Evolutionary conservation across 2,797 vertebrate genomes (phyloP), one percentile per base, ranked within the genome.

Genomic region (Coreius guichenoti): DNA sequence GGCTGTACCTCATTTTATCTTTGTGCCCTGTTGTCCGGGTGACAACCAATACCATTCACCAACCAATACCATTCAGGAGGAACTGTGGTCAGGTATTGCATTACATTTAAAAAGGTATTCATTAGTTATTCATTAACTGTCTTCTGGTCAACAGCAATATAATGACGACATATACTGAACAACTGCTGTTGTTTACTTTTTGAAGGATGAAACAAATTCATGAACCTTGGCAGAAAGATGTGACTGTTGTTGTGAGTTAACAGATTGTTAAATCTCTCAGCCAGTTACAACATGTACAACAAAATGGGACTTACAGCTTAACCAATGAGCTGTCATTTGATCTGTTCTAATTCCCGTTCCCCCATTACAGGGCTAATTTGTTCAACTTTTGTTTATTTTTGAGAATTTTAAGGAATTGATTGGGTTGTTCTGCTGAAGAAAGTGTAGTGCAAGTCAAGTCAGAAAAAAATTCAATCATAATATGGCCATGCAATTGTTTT

Each of bases 91-190:
- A 58, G 81, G 43, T 88, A 49, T 88, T 58, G 23, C 5, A 67
- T 90, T 81, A 76, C 89, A 81, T 69, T 45, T 31, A 39, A 45
- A 47, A 82, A 47, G 33, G n/a, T 8, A 45, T 49, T 80, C 83
- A 80, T 88, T 36, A 82, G 82, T 79, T 74, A 86, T 88, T 86
- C 12, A 88, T 86, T 85, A 85, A 84, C 61, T 74, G 65, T 75
- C 54, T 43, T 68, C 14, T 54, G 1, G 1, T 74, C 26, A 23
- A 29, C 63, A 81, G 65, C 19, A 68, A 17, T 31, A 68, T 51
- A 51, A 51, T 36, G 19, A 80, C 0, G 45, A 51, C 61, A 68
- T 17, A 47, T 33, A 36, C 29, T 43, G 23, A 58, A 26, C 21
- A 80, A 23, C 19, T 49, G 1, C 29, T 51, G 39, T 33, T 51